These are phyloP conservation scores for Dicycla oo DNA, from an alignment of 2,888 invertebrate species.

Conservation along the genomic window DNA sequence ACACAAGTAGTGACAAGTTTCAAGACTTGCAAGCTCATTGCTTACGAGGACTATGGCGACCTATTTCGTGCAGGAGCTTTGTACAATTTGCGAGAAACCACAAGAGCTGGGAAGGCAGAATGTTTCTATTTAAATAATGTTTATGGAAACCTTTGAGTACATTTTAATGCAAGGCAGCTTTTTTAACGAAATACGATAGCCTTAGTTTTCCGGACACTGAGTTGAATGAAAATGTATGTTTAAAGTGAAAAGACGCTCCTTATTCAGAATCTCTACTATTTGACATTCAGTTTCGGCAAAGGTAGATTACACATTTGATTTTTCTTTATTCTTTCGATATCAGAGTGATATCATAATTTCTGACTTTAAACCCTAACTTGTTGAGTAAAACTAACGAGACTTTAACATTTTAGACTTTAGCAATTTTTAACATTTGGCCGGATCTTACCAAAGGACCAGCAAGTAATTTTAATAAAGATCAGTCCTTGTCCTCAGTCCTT, in stretches of 20 bases:
- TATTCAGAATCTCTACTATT: neutral
- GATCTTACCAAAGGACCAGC: neutral
- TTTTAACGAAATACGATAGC: constrained; percentile 45
- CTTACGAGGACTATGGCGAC: constrained; percentile 39
- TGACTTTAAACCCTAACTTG: no score
- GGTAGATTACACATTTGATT: neutral
- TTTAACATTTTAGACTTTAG: neutral
- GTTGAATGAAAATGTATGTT: constrained; percentile 26
- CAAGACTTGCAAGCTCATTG: constrained; percentile 49
- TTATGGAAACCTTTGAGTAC: constrained; percentile 51
- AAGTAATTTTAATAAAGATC: neutral
- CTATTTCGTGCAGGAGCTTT: constrained; percentile 44
- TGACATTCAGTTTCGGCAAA: neutral
- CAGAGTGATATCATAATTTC: neutral
- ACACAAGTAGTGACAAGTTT: constrained; percentile 41
- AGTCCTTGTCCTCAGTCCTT: neutral
- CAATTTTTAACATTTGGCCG: neutral
- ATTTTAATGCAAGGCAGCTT: constrained; percentile 44
- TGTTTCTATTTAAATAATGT: constrained; percentile 55
- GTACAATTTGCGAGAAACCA: constrained; percentile 54
- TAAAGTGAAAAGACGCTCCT: neutral
- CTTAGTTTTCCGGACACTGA: constrained; percentile 28
- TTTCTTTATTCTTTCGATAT: neutral
- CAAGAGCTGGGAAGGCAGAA: constrained; percentile 40
- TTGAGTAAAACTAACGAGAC: neutral